phyloP scores from a whole-genome alignment of 2,888 invertebrate genomes.

The Pammene fasciana region DNA sequence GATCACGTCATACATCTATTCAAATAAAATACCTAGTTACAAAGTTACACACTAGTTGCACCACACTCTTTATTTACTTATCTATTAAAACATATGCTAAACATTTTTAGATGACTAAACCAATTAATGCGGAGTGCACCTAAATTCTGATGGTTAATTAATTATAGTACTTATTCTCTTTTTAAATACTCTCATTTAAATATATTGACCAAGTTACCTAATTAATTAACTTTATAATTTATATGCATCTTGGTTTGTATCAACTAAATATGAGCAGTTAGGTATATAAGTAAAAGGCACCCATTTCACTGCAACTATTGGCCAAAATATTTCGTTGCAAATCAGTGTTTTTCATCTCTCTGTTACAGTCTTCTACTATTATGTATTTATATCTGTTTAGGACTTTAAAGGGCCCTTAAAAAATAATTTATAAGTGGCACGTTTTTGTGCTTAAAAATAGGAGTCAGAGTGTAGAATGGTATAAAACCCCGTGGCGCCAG shows the following conservation, averaged over 20 bases:
- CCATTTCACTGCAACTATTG: no score
- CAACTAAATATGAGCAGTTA: no score
- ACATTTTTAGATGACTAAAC: slow-evolving; percentile 35
- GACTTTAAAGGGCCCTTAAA: no score
- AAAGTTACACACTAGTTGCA: slow-evolving; percentile 23
- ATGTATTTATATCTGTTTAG: no score
- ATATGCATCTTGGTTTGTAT: no score
- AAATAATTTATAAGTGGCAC: no score
- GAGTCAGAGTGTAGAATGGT: no score
- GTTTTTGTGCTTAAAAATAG: no score
- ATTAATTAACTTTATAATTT: not conserved
- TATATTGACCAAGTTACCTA: slow-evolving; percentile 20
- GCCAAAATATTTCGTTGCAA: no score
- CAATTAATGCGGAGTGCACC: slow-evolving; percentile 13
- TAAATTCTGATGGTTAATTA: slow-evolving; percentile 14
- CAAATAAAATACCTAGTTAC: slow-evolving; percentile 18
- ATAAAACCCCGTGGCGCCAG: not conserved
- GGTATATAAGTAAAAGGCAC: no score
- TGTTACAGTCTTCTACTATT: no score
- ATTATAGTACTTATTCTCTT: slow-evolving; percentile 1
- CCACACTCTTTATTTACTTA: slow-evolving; percentile 25
- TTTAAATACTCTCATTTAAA: slow-evolving; percentile 22
- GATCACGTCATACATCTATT: slow-evolving; percentile 19
- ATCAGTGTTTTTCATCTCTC: no score
- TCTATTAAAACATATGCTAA: slow-evolving; percentile 27